Evolutionary conservation across 30 jellyfish, hydroid and myxozoan species (phyloP).

Genomic region (Pelagia noctiluca): DNA sequence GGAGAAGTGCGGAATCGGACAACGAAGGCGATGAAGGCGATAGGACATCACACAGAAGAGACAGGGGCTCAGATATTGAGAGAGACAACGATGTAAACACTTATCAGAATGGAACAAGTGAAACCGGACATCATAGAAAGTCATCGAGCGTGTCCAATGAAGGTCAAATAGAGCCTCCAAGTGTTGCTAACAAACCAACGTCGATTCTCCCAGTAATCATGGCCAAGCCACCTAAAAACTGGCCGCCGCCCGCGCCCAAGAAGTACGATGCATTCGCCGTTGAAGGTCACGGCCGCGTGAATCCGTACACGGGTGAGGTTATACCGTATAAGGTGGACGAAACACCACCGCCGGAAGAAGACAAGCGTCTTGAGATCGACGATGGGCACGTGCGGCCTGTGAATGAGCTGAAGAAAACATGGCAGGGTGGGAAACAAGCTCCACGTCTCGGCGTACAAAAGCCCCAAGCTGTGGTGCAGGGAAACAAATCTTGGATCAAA

Average conservation of each 20-base stretch:
- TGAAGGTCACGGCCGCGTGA: slow-evolving; percentile 89
- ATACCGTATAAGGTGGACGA: slow-evolving; percentile 78
- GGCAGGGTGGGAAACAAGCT: slow-evolving; percentile 62
- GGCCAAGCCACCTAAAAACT: slow-evolving; percentile 42
- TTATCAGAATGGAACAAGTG: slow-evolving; percentile 16
- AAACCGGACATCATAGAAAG: not conserved
- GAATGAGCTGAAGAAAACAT: slow-evolving; percentile 59
- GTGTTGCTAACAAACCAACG: not conserved
- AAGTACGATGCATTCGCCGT: slow-evolving; percentile 91
- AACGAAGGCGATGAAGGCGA: slow-evolving; percentile 29
- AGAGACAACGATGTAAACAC: slow-evolving; percentile 18
- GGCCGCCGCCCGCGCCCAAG: slow-evolving; percentile 88
- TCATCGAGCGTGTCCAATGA: not conserved
- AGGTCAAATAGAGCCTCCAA: slow-evolving; percentile 28
- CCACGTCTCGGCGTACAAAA: slow-evolving; percentile 77
- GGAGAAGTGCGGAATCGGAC: not conserved
- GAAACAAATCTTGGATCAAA: slow-evolving; percentile 84
- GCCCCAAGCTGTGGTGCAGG: slow-evolving; percentile 78
- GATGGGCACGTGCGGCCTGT: slow-evolving; percentile 89
- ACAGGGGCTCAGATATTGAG: slow-evolving; percentile 12
- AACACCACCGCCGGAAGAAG: slow-evolving; percentile 42
- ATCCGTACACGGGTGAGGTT: slow-evolving; percentile 75
- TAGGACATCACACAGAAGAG: not conserved
- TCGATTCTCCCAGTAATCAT: slow-evolving; percentile 45
- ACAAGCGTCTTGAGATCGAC: slow-evolving; percentile 75